phyloP scores from a whole-genome alignment of 2,888 invertebrate genomes.

The Thymelicus lineola region DNA sequence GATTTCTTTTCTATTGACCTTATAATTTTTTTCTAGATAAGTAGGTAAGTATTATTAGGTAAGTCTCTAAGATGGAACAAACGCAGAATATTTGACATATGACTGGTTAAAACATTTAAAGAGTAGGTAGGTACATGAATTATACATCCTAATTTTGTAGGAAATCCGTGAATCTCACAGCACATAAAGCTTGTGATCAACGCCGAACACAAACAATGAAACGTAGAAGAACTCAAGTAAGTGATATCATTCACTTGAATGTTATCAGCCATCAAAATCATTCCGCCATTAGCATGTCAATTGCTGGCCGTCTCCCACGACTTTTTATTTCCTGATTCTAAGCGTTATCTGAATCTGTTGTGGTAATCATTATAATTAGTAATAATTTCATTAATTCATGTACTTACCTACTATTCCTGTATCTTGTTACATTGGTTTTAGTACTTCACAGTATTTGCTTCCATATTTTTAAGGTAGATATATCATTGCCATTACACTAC shows the following conservation, averaged over 20 bases:
- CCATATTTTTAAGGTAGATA: neutral
- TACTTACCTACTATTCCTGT: conserved; percentile 17
- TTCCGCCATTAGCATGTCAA: conserved; percentile 50
- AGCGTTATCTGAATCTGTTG: conserved; percentile 19
- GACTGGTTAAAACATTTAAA: too few relatives aligned
- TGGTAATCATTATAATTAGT: conserved; percentile 34
- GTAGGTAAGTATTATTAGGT: too few relatives aligned
- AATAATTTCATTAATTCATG: conserved; percentile 30
- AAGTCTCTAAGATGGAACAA: too few relatives aligned
- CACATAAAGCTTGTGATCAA: conserved; percentile 16
- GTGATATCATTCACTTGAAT: conserved; percentile 38
- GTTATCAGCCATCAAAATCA: conserved; percentile 42
- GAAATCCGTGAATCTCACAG: neutral
- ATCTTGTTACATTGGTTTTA: conserved; percentile 3
- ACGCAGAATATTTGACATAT: too few relatives aligned
- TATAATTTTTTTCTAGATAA: too few relatives aligned
- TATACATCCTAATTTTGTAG: neutral
- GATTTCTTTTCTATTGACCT: too few relatives aligned
- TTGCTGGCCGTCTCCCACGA: conserved; percentile 58
- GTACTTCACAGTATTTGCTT: conserved; percentile 16
- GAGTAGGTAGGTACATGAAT: too few relatives aligned
- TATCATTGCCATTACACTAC: neutral
- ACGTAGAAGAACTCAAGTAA: conserved; percentile 28
- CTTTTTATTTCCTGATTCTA: conserved; percentile 61
- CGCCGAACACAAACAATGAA: conserved; percentile 30